These are phyloP conservation scores for Danaus plexippus DNA, from an alignment of 1,140 invertebrate species.

Conservation along the genomic window DNA sequence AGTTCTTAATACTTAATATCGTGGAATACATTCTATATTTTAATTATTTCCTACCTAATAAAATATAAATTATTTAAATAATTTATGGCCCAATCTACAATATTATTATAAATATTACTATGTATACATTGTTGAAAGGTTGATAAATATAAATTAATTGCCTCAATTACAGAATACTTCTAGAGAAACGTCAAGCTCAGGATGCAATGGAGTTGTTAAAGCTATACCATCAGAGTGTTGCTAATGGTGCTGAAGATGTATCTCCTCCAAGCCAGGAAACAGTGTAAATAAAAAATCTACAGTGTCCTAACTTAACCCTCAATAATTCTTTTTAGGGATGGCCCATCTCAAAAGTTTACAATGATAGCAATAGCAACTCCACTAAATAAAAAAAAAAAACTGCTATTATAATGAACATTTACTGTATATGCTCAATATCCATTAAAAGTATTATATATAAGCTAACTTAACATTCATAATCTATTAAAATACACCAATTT, in stretches of 20 bases:
- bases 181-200: slow-evolving; percentile 86
- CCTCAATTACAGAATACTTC: slow-evolving; percentile 72
- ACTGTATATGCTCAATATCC: slow-evolving; percentile 1
- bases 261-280: slow-evolving; percentile 61
- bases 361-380: slow-evolving; percentile 16
- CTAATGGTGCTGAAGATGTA: slow-evolving; percentile 66
- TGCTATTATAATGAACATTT: too few relatives aligned
- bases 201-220: slow-evolving; percentile 85
- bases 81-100: too few relatives aligned
- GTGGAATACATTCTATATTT: too few relatives aligned
- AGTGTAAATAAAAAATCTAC: slow-evolving; percentile 40
- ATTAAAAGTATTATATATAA: slow-evolving; percentile 11
- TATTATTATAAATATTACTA: too few relatives aligned
- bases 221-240: slow-evolving; percentile 70
- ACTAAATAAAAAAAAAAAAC: too few relatives aligned
- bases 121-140: too few relatives aligned
- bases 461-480: slow-evolving; percentile 15
- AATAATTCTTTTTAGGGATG: slow-evolving; percentile 58
- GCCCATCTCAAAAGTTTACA: slow-evolving; percentile 69
- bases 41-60: too few relatives aligned
- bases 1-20: too few relatives aligned
- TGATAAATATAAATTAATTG: too few relatives aligned
- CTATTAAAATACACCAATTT: slow-evolving; percentile 39
- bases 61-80: too few relatives aligned
- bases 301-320: slow-evolving; percentile 50